phyloP scores from a whole-genome alignment of 2,113 vertebrate genomes.

The Phylloscopus whistleri region DNA sequence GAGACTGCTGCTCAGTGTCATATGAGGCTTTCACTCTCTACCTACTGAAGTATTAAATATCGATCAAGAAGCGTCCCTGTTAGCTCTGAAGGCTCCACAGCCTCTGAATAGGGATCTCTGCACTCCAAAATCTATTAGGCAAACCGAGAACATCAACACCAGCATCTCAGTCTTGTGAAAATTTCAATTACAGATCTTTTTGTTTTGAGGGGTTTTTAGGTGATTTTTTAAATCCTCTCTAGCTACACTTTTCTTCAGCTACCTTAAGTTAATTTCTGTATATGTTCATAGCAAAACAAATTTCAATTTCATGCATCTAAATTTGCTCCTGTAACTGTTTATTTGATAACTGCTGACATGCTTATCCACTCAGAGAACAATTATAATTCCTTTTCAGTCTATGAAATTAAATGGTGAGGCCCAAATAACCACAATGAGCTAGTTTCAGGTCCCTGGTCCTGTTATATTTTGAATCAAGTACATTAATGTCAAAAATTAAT shows the following conservation, averaged over 20 bases:
- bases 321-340: neutral
- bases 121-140: neutral
- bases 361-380: slow-evolving; percentile 3
- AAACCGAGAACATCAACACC: neutral
- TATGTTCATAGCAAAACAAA: neutral
- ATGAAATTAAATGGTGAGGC: neutral
- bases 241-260: neutral
- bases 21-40: neutral
- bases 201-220: neutral
- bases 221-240: neutral
- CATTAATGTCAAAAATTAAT: neutral
- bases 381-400: neutral
- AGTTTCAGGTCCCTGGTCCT: neutral
- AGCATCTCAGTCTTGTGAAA: neutral
- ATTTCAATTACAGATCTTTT: neutral
- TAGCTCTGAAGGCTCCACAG: neutral
- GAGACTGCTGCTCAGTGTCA: neutral
- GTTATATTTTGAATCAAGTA: neutral
- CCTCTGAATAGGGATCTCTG: neutral
- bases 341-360: neutral
- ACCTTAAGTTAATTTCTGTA: neutral
- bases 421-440: neutral
- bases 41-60: neutral
- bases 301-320: slow-evolving; percentile 24
- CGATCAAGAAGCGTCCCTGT: neutral